phyloP scores from a whole-genome alignment of 1,140 invertebrate species.

The Drosophila sp. region DNA sequence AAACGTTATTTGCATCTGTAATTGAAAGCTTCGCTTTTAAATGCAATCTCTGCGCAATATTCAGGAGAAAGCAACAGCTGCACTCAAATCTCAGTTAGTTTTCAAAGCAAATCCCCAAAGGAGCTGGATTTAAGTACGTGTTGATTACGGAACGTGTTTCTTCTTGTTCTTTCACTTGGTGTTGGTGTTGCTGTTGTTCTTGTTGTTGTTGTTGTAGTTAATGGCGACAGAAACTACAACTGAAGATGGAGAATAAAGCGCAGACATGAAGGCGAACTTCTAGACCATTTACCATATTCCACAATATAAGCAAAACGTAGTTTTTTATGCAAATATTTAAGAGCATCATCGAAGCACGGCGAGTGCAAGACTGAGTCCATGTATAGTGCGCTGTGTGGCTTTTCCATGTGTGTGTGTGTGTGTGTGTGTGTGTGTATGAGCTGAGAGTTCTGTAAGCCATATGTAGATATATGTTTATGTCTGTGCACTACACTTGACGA shows the following conservation, averaged over 20 bases:
- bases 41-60: background rate
- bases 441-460: constrained; percentile 56
- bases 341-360: constrained; percentile 74
- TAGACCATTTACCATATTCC: constrained; percentile 78
- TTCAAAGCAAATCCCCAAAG: constrained; percentile 19
- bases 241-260: constrained; percentile 13
- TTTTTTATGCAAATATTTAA: constrained; percentile 81
- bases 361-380: constrained; percentile 58
- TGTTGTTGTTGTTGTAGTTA: constrained; percentile 49
- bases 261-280: constrained; percentile 54
- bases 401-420: constrained; percentile 6
- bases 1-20: background rate
- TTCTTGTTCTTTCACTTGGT: constrained; percentile 57
- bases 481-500: constrained; percentile 74
- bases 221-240: constrained; percentile 45
- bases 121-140: constrained; percentile 66
- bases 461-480: constrained; percentile 68
- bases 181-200: constrained; percentile 22
- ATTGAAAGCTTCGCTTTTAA: constrained; percentile 20
- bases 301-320: constrained; percentile 61
- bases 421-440: constrained; percentile 19
- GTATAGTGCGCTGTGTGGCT: constrained; percentile 40
- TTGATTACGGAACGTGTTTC: constrained; percentile 69
- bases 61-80: constrained; percentile 2
- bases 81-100: constrained; percentile 32